phyloP scores from a whole-genome alignment of 1,140 invertebrate genomes.

The Drosophila setifemur region DNA sequence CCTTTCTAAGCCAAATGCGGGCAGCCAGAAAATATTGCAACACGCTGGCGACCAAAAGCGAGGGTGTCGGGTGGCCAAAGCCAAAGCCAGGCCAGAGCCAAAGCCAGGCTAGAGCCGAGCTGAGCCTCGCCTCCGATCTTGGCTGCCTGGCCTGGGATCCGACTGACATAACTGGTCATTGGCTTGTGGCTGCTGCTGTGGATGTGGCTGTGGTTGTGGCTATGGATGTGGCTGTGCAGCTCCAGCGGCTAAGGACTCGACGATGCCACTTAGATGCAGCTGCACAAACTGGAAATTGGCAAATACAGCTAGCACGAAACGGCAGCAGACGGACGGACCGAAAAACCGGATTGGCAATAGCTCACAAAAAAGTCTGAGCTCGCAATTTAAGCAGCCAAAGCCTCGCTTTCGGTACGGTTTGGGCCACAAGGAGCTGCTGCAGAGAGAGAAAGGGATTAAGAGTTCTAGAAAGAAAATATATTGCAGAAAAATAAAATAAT shows the following conservation, averaged over 20 bases:
- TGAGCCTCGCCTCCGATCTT: conserved; percentile 39
- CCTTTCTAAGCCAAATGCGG: conserved; percentile 77
- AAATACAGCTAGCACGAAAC: conserved; percentile 68
- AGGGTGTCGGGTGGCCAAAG: conserved; percentile 71
- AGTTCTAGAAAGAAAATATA: neutral
- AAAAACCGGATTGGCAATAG: conserved; percentile 73
- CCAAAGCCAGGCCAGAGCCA: conserved; percentile 7
- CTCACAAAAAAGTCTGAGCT: conserved; percentile 65
- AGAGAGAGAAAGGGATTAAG: neutral
- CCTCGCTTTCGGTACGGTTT: conserved; percentile 18
- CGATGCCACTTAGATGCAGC: conserved; percentile 63
- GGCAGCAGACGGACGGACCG: conserved; percentile 43
- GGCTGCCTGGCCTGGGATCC: conserved; percentile 56
- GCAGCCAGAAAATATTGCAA: conserved; percentile 75
- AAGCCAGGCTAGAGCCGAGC: neutral
- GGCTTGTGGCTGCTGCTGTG: conserved; percentile 50
- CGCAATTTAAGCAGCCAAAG: conserved; percentile 61
- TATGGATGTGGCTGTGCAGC: conserved; percentile 1
- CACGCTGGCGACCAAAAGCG: conserved; percentile 67
- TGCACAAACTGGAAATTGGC: conserved; percentile 77
- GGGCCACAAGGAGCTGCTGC: conserved; percentile 33
- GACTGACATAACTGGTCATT: conserved; percentile 79
- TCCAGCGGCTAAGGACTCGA: conserved; percentile 63
- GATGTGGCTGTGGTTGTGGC: neutral
- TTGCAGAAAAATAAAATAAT: no score